Base-by-base conservation (phyloP, 2,797 vertebrate species). In the Chaenodraco wilsoni region DNA sequence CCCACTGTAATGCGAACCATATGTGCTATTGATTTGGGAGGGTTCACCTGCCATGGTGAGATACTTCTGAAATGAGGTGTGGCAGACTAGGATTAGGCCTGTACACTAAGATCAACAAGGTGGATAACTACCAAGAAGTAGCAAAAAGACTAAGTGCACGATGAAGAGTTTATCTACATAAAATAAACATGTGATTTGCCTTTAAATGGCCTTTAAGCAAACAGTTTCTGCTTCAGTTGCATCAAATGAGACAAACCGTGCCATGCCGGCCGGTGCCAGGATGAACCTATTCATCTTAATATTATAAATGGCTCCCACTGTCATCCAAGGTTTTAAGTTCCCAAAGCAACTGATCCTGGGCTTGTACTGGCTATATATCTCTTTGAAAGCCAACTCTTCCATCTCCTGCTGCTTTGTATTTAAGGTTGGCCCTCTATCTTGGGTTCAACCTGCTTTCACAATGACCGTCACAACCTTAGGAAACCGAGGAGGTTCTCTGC, bases 261-360 rank as follows among this genome's bases (percentile, higher is more conserved):
- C 86, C 80, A 74, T 74, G 74, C 75, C 68, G 75, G 71, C 84
- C 64, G 69, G 65, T 89, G 74, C 87, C 84, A 87, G 64, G 85
- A 83, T 72, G 65, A 87, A 66, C 79, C 87, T 59, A 93, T 94
- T 91, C 83, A 92, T 95, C 93, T 93, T 93, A 84, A 85, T 83
- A 89, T 92, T 91, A 90, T 91, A 89, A 94, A 94, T 87, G 84
- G 87, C 89, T 89, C 85, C 89, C 76, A 84, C 92, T 92, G 91
- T 94, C 93, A 91, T 92, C 91, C 66, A 23, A 81, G 93, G 93
- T 95, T 95, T 95, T 92, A 93, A 88, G 89, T 95, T 95, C 91
- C 93, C 84, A 65, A 86, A 92, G 90, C 89, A 88, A 92, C 90
- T 89, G 84, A 94, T 93, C 85, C 90, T 60, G 79, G 80, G 84